A percentile compares a stretch with the other conserved stretches of the same genome.
phyloP scores from a whole-genome alignment of 2,797 vertebrate species.

The Leontocebus nigricollis region DNA sequence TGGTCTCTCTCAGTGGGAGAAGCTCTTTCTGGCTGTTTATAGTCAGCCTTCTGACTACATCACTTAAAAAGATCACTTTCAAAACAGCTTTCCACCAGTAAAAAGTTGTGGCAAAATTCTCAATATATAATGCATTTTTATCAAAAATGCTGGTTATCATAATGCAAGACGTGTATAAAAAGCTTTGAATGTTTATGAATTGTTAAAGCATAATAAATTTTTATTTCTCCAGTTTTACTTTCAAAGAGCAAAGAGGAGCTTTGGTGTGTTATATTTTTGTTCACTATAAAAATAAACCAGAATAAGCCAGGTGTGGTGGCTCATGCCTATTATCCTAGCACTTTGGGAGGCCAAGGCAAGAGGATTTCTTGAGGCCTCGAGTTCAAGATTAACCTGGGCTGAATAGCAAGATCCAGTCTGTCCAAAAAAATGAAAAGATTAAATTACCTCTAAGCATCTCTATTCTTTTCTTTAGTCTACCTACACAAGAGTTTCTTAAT shows the following conservation, averaged over 20 bases:
- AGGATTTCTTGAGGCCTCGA: neutral
- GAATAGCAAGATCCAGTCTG: neutral
- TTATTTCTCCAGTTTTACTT: neutral
- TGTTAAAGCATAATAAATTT: conserved; percentile 12
- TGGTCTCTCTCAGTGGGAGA: neutral
- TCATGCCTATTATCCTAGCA: neutral
- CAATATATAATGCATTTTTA: neutral
- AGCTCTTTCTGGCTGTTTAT: neutral
- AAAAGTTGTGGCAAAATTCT: neutral
- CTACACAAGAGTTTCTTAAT: neutral
- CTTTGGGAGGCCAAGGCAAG: neutral
- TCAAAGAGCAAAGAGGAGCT: conserved; percentile 7
- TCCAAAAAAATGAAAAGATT: neutral
- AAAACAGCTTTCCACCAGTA: neutral
- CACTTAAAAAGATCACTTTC: no score
- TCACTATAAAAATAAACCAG: neutral
- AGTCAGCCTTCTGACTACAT: neutral
- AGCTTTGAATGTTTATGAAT: conserved; percentile 48
- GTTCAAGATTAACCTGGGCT: neutral
- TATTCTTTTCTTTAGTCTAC: neutral
- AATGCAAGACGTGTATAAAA: conserved; percentile 1
- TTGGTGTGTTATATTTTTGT: neutral
- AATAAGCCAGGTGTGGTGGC: neutral
- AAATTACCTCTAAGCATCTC: neutral
- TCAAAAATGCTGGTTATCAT: conserved; percentile 30